Percentiles rank a stretch among this genome's conserved stretches.
Conservation (phyloP, 2,797 vertebrate species). For the Coluber constrictor region DNA sequence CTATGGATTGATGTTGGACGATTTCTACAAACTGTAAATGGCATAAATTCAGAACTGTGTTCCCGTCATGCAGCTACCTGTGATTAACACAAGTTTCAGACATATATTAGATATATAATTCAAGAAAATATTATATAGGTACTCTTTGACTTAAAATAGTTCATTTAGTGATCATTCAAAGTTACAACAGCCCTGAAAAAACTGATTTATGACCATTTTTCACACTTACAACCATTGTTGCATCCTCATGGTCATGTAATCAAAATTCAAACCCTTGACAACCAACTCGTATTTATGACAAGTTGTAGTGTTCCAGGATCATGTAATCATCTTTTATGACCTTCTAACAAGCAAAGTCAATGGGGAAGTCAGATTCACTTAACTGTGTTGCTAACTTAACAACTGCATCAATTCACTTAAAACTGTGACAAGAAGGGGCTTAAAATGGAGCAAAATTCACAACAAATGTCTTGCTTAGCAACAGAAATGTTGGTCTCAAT, state of each 20-base stretch:
- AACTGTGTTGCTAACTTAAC: too few relatives aligned
- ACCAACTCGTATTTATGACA: background rate
- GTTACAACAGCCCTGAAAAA: background rate
- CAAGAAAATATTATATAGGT: background rate
- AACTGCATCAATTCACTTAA: background rate
- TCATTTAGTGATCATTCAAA: background rate
- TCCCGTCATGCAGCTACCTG: background rate
- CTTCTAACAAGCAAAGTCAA: background rate
- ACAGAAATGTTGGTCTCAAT: background rate
- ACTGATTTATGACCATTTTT: background rate
- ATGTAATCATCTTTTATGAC: background rate
- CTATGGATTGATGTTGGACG: background rate
- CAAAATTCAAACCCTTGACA: background rate
- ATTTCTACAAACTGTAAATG: background rate
- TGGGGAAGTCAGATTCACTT: background rate
- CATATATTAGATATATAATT: background rate
- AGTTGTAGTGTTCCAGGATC: background rate
- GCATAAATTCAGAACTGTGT: background rate
- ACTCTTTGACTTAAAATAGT: background rate
- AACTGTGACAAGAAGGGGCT: background rate
- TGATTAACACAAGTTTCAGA: background rate
- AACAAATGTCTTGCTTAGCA: background rate
- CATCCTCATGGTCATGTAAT: background rate
- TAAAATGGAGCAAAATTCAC: background rate
- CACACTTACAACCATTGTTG: background rate